These are phyloP conservation scores for Drosophila kepulauana DNA, from an alignment of 1,140 invertebrate genomes.

Conservation along the genomic window DNA sequence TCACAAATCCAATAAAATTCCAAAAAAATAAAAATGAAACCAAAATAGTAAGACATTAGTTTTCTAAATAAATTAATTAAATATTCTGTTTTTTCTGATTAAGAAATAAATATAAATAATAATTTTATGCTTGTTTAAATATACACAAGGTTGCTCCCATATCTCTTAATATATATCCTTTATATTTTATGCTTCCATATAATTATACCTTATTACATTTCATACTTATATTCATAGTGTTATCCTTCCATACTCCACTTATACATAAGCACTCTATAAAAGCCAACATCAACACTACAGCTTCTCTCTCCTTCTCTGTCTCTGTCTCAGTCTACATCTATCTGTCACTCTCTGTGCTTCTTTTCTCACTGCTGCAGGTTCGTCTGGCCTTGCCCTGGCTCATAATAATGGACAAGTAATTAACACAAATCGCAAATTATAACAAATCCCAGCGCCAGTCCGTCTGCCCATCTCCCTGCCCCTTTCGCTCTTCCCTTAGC, in stretches of 20 bases:
- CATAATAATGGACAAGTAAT: conserved; percentile 77
- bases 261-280: neutral
- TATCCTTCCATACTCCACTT: neutral
- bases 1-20: too few species aligned
- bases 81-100: too few species aligned
- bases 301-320: neutral
- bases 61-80: too few species aligned
- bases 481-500: neutral
- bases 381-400: conserved; percentile 31
- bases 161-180: too few species aligned
- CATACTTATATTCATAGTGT: too few species aligned
- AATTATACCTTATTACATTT: too few species aligned
- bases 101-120: too few species aligned
- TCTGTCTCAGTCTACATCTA: neutral
- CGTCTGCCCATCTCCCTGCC: neutral
- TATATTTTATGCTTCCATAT: too few species aligned
- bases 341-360: neutral
- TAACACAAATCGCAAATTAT: conserved; percentile 82
- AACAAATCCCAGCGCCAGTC: conserved; percentile 58
- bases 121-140: too few species aligned
- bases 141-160: too few species aligned
- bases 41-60: too few species aligned
- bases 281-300: neutral
- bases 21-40: too few species aligned
- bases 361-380: neutral